Conservation (phyloP, 2,888 invertebrate species). For the Melitaea athalia region DNA sequence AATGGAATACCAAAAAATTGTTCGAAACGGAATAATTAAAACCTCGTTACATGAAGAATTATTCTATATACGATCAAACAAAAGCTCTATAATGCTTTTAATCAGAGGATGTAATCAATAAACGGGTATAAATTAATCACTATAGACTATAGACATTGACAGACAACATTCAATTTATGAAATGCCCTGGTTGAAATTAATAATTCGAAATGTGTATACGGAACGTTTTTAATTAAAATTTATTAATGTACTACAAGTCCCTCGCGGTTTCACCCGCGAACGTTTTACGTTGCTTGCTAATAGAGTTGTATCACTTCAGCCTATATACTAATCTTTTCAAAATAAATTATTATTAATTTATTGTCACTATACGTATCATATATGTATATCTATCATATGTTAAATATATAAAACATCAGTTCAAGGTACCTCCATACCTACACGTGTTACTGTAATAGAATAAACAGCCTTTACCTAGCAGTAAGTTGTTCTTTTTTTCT, state of each 20-base stretch:
- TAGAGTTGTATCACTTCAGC: too few species aligned
- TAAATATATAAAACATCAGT: too few species aligned
- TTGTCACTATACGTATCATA: too few species aligned
- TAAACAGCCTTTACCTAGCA: too few species aligned
- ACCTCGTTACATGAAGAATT: not conserved
- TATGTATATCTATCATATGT: too few species aligned
- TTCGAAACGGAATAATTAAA: conserved; percentile 4
- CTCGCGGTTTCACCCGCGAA: not conserved
- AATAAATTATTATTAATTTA: too few species aligned
- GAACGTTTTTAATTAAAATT: conserved; percentile 5
- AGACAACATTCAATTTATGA: conserved; percentile 26
- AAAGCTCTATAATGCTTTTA: conserved; percentile 21
- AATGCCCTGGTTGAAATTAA: conserved; percentile 18
- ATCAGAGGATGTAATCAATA: conserved; percentile 33
- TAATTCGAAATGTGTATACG: conserved; percentile 27
- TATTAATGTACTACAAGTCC: not conserved
- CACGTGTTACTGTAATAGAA: too few species aligned
- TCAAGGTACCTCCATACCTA: too few species aligned
- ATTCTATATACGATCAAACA: conserved; percentile 16
- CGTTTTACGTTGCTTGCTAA: too few species aligned
- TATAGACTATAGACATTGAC: conserved; percentile 20
- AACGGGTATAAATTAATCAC: conserved; percentile 29
- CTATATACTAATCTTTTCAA: too few species aligned
- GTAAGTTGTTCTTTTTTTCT: too few species aligned
- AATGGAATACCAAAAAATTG: not conserved